Percentiles rank a stretch among this genome's conserved stretches.
Evolutionary conservation across 2,888 invertebrate genomes (phyloP).

Genomic region (Atethmia centrago): DNA sequence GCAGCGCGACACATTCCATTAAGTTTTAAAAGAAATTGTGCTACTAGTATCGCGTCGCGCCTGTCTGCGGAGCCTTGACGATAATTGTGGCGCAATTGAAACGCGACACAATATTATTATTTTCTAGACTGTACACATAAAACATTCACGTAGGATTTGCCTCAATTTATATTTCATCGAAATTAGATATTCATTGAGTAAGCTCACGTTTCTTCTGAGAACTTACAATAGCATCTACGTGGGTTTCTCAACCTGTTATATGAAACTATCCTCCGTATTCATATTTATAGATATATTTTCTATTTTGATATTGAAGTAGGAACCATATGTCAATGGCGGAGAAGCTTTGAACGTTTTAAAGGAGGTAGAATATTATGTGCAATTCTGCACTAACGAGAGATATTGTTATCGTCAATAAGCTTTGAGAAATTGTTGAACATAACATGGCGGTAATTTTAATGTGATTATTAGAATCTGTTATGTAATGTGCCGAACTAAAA

Average conservation of each 20-base stretch:
- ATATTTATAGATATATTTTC: not conserved
- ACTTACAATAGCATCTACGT: slow-evolving; percentile 4
- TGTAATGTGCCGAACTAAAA: not conserved
- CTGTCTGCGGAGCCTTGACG: no score
- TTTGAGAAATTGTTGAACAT: not conserved
- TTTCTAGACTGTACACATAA: not conserved
- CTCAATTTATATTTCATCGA: not conserved
- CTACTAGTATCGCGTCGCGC: no score
- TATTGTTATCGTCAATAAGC: not conserved
- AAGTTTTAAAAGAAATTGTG: no score
- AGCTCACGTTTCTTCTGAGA: not conserved
- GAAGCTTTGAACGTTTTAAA: not conserved
- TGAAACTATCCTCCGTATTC: slow-evolving; percentile 4
- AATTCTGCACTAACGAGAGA: not conserved
- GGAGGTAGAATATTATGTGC: not conserved
- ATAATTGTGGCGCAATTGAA: no score
- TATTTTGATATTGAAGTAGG: not conserved
- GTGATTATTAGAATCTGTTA: not conserved
- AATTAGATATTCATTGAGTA: not conserved
- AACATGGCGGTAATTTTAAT: not conserved
- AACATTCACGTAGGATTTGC: slow-evolving; percentile 5
- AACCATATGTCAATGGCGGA: not conserved
- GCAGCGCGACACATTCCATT: no score
- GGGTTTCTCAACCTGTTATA: not conserved
- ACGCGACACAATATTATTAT: slow-evolving; percentile 4